phyloP scores from a whole-genome alignment of 2,888 invertebrate species.

The Seira ritae region DNA sequence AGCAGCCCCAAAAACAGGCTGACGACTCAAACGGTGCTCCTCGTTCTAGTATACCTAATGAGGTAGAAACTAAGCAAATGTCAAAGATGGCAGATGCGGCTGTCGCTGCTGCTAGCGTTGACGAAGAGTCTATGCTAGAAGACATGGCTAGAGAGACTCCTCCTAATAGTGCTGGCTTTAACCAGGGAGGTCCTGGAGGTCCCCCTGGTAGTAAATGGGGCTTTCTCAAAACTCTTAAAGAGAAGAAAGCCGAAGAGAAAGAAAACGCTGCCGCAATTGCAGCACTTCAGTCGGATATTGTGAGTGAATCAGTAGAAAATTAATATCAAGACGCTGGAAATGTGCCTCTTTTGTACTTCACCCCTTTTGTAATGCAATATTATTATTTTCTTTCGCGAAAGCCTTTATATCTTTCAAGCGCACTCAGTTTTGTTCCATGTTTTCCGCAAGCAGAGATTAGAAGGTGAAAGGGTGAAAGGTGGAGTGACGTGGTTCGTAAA shows the following conservation, averaged over 20 bases:
- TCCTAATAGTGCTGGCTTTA: conserved; percentile 72
- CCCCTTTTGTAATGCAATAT: not conserved
- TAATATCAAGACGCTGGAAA: too few species aligned
- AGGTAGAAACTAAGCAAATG: conserved; percentile 65
- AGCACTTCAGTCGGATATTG: conserved; percentile 68
- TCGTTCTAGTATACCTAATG: conserved; percentile 60
- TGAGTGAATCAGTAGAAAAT: conserved; percentile 36
- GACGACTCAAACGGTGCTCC: conserved; percentile 43
- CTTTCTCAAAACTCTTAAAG: conserved; percentile 90
- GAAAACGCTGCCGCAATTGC: conserved; percentile 72
- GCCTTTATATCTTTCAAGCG: not conserved
- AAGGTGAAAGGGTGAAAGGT: not conserved
- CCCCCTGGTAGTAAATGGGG: conserved; percentile 91
- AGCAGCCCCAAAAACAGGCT: conserved; percentile 71
- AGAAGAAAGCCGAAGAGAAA: conserved; percentile 90
- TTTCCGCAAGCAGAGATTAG: too few species aligned
- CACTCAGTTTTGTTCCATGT: too few species aligned
- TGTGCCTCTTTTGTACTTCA: not conserved
- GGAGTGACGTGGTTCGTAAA: not conserved
- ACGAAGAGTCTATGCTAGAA: conserved; percentile 69
- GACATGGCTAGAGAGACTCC: conserved; percentile 74
- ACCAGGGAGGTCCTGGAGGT: conserved; percentile 74
- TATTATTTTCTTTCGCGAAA: not conserved
- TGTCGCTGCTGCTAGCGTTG: conserved; percentile 49
- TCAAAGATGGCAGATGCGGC: conserved; percentile 42